These are phyloP conservation scores for Cavia aperea DNA, from an alignment of 2,113 vertebrate species.

Conservation along the genomic window DNA sequence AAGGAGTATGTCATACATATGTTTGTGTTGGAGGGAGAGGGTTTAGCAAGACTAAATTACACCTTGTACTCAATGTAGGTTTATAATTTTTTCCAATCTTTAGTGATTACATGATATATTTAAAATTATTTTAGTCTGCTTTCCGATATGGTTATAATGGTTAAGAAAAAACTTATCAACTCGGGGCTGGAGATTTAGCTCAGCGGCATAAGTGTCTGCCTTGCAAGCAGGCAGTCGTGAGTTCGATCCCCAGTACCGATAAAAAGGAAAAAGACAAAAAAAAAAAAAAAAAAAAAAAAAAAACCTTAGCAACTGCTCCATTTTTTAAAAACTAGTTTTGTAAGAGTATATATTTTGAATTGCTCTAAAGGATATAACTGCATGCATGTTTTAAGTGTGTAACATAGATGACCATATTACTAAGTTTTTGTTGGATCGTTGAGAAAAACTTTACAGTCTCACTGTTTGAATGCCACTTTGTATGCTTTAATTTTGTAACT, in stretches of 20 bases:
- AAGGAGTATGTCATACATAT: not conserved
- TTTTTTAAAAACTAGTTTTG: constrained; percentile 21
- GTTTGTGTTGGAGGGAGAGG: not conserved
- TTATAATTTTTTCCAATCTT: constrained; percentile 28
- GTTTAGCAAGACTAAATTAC: not conserved
- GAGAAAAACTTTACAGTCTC: too few species aligned
- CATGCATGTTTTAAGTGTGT: too few species aligned
- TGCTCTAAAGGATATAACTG: too few species aligned
- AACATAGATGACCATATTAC: too few species aligned
- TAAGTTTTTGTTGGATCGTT: too few species aligned
- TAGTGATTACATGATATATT: not conserved
- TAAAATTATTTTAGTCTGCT: not conserved
- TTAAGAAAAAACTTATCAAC: not conserved
- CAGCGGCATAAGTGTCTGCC: too few species aligned
- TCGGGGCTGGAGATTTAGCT: not conserved
- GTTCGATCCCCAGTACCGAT: too few species aligned
- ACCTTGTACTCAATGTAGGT: not conserved
- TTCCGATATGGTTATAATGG: not conserved
- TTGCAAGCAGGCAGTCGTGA: too few species aligned
- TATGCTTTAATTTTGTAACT: too few species aligned
- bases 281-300: not conserved
- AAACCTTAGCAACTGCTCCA: not conserved
- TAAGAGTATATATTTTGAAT: not conserved
- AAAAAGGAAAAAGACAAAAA: too few species aligned
- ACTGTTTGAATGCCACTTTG: too few species aligned